Base-by-base conservation (phyloP, 2,888 invertebrate genomes). In the Notodonta ziczac region DNA sequence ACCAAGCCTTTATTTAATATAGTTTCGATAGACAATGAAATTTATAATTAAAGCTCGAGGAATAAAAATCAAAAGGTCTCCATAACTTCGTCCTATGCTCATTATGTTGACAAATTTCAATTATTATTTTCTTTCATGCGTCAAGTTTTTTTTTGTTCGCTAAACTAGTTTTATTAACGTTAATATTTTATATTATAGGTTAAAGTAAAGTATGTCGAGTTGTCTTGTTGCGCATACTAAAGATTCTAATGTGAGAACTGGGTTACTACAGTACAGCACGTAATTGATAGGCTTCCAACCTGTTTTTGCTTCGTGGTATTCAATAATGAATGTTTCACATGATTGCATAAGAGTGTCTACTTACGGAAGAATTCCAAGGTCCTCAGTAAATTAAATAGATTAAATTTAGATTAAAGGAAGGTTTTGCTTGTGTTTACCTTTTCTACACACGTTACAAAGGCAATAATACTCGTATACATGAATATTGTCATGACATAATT, bases 271-370 rank as follows among this genome's bases (percentile, higher is more conserved):
- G 52, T 39, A 39, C 24, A 13, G 52, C 52, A 54, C 39, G 39
- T 39, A 39, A 54, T 39, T 54, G 54, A 54, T 39, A 39, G 54
- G 14, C 39, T 54, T n/a, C 54, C 39, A 54, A 54, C 54, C 35
- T 52, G 52, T 52, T 32, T 52, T 13, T 52, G 12, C 16, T 32
- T 52, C 52, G 52, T 52, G 52, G 4, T 32, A 6, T 6, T 52
- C 52, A 52, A 52, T 52, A 52, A 52, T 50, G 14, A 50, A 16
- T 52, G 32, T 32, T 52, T 12, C 52, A 13, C 12, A 52, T 52
- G 52, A 35, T 52, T 52, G 7, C 52, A 32, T 52, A 52, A 52
- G 13, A 16, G 46, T 50, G 50, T 32, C 52, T 52, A 13, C 32
- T 52, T 13, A 52, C 13, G 32, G 50, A 14, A n/a, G 50, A 14